Evolutionary conservation across 2,797 vertebrate species (phyloP).

Genomic region (Euphonia xanthogaster): DNA sequence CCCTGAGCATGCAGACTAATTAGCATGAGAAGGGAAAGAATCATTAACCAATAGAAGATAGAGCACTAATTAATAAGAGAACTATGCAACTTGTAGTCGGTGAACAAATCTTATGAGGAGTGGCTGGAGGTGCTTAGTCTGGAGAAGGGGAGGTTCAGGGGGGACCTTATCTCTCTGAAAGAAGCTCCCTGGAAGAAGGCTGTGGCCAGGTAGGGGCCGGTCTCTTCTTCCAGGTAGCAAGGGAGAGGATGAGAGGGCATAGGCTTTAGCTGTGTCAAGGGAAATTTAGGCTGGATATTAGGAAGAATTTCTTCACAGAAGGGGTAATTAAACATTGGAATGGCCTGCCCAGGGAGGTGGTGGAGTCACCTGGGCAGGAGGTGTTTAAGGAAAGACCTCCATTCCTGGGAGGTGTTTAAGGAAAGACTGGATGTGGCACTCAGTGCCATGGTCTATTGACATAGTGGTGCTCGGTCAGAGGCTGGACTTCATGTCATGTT

Average conservation of each 20-base stretch:
- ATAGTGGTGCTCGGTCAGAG: background rate
- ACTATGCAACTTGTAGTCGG: background rate
- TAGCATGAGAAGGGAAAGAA: background rate
- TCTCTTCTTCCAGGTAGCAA: background rate
- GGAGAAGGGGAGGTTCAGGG: background rate
- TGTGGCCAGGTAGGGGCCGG: background rate
- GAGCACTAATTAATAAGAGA: background rate
- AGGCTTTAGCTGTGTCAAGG: background rate
- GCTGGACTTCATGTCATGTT: accelerated
- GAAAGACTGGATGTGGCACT: no score
- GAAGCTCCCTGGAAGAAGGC: background rate
- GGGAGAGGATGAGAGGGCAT: background rate
- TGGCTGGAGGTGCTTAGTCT: background rate
- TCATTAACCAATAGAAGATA: background rate
- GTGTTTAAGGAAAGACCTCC: no score
- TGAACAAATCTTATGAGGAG: background rate
- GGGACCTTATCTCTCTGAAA: background rate
- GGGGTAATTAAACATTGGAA: background rate
- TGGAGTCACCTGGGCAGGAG: no score
- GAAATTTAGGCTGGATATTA: background rate
- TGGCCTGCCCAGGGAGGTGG: background rate
- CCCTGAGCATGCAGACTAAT: background rate
- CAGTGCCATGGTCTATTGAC: background rate
- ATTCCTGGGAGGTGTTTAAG: no score
- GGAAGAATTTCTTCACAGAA: background rate